phyloP scores from a whole-genome alignment of 1,140 invertebrate genomes.

The Uloborus diversus region DNA sequence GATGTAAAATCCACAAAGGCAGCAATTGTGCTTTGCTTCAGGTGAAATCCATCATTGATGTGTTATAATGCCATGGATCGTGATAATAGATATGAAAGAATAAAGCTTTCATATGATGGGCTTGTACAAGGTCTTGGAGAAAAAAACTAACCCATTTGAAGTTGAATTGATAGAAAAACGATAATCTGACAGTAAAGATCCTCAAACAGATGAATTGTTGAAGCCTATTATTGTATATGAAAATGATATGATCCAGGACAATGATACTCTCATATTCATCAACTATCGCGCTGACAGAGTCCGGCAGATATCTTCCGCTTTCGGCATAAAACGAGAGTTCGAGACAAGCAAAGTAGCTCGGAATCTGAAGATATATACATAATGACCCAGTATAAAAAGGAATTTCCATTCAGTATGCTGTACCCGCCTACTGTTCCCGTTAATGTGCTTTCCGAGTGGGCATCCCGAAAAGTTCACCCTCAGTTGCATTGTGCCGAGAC shows the following conservation, averaged over 20 bases:
- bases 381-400: slow-evolving; percentile 69
- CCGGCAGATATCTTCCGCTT: slow-evolving; percentile 66
- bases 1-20: slow-evolving; percentile 4
- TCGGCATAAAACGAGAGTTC: slow-evolving; percentile 65
- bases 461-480: slow-evolving; percentile 62
- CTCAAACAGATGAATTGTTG: slow-evolving; percentile 68
- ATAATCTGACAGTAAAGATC: slow-evolving; percentile 50
- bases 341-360: slow-evolving; percentile 63
- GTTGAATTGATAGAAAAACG: slow-evolving; percentile 61
- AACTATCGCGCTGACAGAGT: slow-evolving; percentile 68
- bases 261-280: slow-evolving; percentile 68
- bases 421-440: slow-evolving; percentile 66
- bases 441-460: slow-evolving; percentile 68
- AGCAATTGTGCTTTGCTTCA: not conserved
- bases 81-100: slow-evolving; percentile 67
- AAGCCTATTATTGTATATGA: slow-evolving; percentile 66
- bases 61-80: slow-evolving; percentile 66
- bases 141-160: slow-evolving; percentile 58
- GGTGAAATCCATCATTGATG: not conserved
- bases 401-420: slow-evolving; percentile 66
- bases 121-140: slow-evolving; percentile 66
- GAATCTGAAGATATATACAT: slow-evolving; percentile 60
- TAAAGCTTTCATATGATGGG: slow-evolving; percentile 68
- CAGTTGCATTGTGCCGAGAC: slow-evolving; percentile 69
- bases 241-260: slow-evolving; percentile 65